Conservation (phyloP, 2,113 vertebrate species). For the Pseudolaguvia tuberculata region DNA sequence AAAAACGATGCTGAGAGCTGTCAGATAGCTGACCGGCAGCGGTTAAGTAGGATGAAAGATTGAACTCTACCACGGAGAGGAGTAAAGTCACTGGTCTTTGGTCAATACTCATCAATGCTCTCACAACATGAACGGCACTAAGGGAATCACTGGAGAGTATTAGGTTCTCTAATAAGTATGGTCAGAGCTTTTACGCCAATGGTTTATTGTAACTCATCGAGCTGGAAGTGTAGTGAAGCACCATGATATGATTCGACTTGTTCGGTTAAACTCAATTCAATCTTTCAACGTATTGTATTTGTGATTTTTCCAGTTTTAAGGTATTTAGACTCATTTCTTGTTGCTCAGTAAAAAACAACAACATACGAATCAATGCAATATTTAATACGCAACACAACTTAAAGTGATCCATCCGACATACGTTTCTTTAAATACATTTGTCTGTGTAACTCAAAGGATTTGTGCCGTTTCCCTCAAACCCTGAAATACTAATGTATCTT, state of each 20-base stretch:
- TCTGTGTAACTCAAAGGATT: no score
- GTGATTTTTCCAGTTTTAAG: neutral
- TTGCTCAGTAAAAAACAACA: no score
- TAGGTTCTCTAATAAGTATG: neutral
- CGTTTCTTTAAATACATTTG: no score
- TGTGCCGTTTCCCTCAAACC: no score
- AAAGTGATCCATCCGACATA: no score
- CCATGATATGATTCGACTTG: neutral
- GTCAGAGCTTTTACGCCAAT: neutral
- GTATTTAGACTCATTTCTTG: no score
- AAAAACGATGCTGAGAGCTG: constrained; percentile 33
- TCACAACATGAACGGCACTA: constrained; percentile 27
- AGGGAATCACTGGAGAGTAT: constrained; percentile 20
- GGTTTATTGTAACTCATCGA: neutral
- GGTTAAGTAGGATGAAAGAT: constrained; percentile 36
- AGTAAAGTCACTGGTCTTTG: constrained; percentile 13
- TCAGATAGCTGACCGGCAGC: constrained; percentile 43
- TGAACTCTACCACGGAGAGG: constrained; percentile 18
- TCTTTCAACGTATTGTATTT: neutral
- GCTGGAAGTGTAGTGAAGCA: neutral
- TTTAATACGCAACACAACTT: no score
- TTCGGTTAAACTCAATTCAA: constrained; percentile 4
- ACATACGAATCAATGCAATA: no score
- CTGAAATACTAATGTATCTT: no score
- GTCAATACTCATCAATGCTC: constrained; percentile 44